phyloP scores from a whole-genome alignment of 2,888 invertebrate species.

The Steinernema hermaphroditum region DNA sequence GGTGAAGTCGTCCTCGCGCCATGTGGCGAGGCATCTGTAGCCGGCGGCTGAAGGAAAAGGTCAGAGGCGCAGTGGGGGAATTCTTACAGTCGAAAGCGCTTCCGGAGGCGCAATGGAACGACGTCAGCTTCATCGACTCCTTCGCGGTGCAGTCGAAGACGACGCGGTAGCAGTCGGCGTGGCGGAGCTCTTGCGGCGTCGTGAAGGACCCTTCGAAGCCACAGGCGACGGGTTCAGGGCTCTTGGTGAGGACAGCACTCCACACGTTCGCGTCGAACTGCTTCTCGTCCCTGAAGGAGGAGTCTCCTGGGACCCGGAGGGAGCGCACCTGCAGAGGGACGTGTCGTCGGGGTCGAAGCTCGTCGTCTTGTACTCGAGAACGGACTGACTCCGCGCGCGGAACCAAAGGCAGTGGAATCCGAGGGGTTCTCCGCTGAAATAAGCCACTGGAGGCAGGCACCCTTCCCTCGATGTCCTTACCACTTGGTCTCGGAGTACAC shows the following conservation, averaged over 20 bases:
- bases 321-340: conserved; percentile 35
- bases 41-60: conserved; percentile 43
- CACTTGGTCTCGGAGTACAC: conserved; percentile 56
- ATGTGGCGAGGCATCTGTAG: conserved; percentile 54
- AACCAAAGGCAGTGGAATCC: conserved; percentile 60
- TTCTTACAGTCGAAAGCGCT: conserved; percentile 52
- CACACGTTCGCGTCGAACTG: conserved; percentile 37
- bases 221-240: conserved; percentile 27
- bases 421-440: conserved; percentile 54
- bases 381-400: conserved; percentile 51
- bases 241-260: conserved; percentile 35
- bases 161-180: conserved; percentile 51
- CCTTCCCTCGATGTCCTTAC: conserved; percentile 32
- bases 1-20: conserved; percentile 51
- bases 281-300: conserved; percentile 46
- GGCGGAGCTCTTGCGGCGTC: conserved; percentile 44
- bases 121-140: conserved; percentile 43
- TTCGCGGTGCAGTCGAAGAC: conserved; percentile 45
- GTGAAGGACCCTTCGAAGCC: conserved; percentile 40
- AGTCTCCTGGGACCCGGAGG: conserved; percentile 40
- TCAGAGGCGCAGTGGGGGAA: not conserved
- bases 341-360: conserved; percentile 32
- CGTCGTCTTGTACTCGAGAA: conserved; percentile 57
- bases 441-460: no score
- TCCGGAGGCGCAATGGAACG: conserved; percentile 51